Percentiles rank a stretch among this genome's conserved stretches.
phyloP scores from a whole-genome alignment of 2,797 vertebrate genomes.

The Platyrinchus mystaceus region DNA sequence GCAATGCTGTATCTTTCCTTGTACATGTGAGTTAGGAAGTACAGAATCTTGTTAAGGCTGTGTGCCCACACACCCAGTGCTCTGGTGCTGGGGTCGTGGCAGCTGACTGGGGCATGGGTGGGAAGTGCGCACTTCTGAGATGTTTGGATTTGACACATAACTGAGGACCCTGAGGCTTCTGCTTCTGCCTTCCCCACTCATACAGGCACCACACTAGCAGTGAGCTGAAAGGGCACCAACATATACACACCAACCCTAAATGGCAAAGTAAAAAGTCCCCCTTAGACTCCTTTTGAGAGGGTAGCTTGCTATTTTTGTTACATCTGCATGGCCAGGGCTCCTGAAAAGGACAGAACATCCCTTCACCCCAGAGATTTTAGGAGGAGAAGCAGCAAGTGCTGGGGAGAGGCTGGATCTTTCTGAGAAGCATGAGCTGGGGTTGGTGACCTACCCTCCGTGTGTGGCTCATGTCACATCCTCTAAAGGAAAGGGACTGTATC shows the following conservation, averaged over 20 bases:
- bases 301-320: neutral
- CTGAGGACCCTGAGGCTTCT: neutral
- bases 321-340: neutral
- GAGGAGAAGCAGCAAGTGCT: neutral
- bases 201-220: neutral
- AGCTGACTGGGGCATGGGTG: neutral
- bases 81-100: accelerated
- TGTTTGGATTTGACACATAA: neutral
- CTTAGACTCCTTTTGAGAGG: neutral
- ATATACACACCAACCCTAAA: neutral
- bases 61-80: neutral
- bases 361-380: neutral
- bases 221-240: neutral
- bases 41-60: neutral
- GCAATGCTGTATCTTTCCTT: neutral
- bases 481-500: neutral
- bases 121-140: neutral
- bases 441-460: accelerated
- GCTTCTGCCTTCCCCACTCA: neutral
- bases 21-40: neutral
- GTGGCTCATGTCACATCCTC: accelerated
- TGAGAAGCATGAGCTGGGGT: neutral
- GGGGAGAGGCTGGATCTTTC: neutral
- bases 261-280: neutral
- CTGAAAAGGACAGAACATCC: neutral